phyloP scores from a whole-genome alignment of 1,140 invertebrate species.

The Cecropterus lyciades region DNA sequence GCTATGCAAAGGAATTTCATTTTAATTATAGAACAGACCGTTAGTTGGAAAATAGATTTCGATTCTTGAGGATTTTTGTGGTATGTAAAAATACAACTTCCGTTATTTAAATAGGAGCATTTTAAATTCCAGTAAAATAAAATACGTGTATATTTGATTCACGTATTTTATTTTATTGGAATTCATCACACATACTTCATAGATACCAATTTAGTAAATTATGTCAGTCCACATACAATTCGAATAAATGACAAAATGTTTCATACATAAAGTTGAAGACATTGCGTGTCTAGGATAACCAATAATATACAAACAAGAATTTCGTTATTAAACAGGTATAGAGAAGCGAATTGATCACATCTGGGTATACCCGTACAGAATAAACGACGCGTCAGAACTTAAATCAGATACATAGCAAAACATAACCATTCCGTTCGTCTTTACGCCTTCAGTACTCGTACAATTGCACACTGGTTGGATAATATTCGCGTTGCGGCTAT shows the following conservation, averaged over 20 bases:
- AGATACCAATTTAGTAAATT: too few species aligned
- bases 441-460: constrained; percentile 69
- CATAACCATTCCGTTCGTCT: constrained; percentile 73
- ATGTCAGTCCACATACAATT: too few species aligned
- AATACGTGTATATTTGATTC: too few species aligned
- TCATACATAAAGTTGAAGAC: not conserved
- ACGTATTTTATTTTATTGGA: too few species aligned
- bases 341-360: constrained; percentile 66
- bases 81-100: constrained; percentile 11
- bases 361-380: constrained; percentile 63
- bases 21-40: constrained; percentile 34
- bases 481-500: constrained; percentile 76
- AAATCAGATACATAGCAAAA: constrained; percentile 78
- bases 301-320: constrained; percentile 29
- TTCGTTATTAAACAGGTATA: constrained; percentile 34
- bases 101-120: not conserved
- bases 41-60: constrained; percentile 15
- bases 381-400: constrained; percentile 74
- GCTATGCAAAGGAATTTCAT: constrained; percentile 26
- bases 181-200: too few species aligned
- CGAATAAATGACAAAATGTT: too few species aligned
- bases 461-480: constrained; percentile 57
- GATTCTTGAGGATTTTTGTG: constrained; percentile 16
- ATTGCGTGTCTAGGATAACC: constrained; percentile 4
- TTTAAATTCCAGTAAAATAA: too few species aligned